Base-by-base conservation (phyloP, 37 sponge, comb jelly and placozoan species). In the Spongilla lacustris region DNA sequence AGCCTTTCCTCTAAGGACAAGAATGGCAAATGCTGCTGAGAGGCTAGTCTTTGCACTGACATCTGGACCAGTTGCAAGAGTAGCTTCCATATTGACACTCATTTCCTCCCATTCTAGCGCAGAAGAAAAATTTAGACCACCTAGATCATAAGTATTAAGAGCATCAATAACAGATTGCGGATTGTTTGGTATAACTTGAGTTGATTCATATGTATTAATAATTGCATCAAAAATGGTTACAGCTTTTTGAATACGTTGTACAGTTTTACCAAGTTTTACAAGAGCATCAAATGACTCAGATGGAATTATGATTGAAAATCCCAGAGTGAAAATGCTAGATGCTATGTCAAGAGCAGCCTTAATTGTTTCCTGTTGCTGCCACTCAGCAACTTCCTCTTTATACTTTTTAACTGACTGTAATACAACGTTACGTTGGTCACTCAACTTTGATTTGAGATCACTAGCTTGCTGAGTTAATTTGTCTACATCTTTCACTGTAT, bases 11-110 rank as follows among this genome's bases (percentile, higher is more conserved):
- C 78, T 4, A 38, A 76, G 78, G 4, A 76, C 78, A 76, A 76
- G 78, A 76, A 76, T 76, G 26, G 78, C 78, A 37, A 76, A 76
- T 38, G 32, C 78, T 76, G 78, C 78, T 11, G 78, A 76, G 9
- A 76, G 78, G 26, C 46, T 6, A 35, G 4, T 11, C 9, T 76
- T 76, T 27, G 36, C 78, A 11, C 37, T 4, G 8, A 76, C 36
- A 34, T 8, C 27, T 11, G 78, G 78, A 38, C 78, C 78, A 10
- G 36, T 76, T 38, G 36, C 46, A 27, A 76, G 78, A 9, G 41
- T 38, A 76, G 78, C 78, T 31, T 76, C 78, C 78, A 76, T 76
- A 38, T 76, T 37, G 6, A 76, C 78, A 26, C 30, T 76, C 78
- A 76, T 76, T 34, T 76, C 78, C 4, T 76, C 78, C 78, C 78